Evolutionary conservation across 2,888 invertebrate species (phyloP).

Genomic region (Pseudococcus longispinus): DNA sequence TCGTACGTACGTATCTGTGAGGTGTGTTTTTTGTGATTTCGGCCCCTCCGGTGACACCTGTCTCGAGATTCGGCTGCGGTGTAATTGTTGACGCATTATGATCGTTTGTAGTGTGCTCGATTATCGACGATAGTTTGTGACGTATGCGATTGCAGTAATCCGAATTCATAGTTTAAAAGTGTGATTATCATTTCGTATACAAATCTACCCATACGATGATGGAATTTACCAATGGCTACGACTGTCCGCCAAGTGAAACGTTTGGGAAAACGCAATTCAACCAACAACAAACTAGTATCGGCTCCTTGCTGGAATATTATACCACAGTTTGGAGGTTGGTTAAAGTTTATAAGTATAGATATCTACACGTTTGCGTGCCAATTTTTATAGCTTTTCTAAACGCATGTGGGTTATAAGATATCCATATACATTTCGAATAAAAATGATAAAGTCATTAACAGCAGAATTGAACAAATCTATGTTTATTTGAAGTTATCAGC

Average conservation of each 20-base stretch:
- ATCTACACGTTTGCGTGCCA: constrained; percentile 31
- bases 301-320: constrained; percentile 45
- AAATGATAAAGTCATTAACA: background rate
- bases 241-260: constrained; percentile 76
- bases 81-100: background rate
- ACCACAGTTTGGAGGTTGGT: constrained; percentile 37
- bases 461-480: background rate
- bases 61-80: background rate
- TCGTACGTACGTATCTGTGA: background rate
- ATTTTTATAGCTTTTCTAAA: background rate
- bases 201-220: constrained; percentile 3
- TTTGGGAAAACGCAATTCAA: constrained; percentile 50
- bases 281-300: constrained; percentile 42
- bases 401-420: background rate
- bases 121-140: background rate
- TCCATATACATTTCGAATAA: background rate
- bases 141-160: background rate
- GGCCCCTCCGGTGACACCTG: background rate
- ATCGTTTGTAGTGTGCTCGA: background rate
- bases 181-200: background rate
- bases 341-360: background rate
- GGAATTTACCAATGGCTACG: constrained; percentile 60
- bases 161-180: background rate
- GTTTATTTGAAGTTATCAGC: background rate
- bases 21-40: background rate